phyloP scores from a whole-genome alignment of 2,888 invertebrate species.

The Dryadula phaetusa region DNA sequence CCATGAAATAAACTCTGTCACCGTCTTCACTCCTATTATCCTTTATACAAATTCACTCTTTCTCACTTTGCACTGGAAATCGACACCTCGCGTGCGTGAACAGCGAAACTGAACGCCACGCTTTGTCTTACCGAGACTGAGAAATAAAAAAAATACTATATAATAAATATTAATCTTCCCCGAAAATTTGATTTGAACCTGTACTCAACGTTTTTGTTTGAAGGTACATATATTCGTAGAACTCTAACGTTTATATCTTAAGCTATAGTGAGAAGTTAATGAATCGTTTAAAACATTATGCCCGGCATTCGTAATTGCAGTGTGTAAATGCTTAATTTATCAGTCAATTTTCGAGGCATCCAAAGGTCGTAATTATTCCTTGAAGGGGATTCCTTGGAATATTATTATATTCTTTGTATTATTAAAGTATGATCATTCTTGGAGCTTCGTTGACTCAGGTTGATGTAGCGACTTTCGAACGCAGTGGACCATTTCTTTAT shows the following conservation, averaged over 20 bases:
- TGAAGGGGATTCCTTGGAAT: slow-evolving; percentile 24
- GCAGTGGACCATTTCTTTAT: no score
- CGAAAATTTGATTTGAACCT: slow-evolving; percentile 30
- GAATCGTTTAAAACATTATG: slow-evolving; percentile 41
- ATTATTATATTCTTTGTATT: slow-evolving; percentile 11
- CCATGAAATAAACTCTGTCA: no score
- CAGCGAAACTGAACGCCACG: no score
- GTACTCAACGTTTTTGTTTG: no score
- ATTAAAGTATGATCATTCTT: neutral
- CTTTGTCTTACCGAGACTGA: no score
- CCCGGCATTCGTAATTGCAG: slow-evolving; percentile 41
- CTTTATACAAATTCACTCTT: no score
- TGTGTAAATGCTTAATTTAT: slow-evolving; percentile 43
- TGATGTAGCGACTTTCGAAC: no score
- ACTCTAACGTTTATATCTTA: slow-evolving; percentile 26
- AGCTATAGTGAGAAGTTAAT: slow-evolving; percentile 28
- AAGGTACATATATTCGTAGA: slow-evolving; percentile 29
- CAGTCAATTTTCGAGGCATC: slow-evolving; percentile 41
- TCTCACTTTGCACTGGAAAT: no score
- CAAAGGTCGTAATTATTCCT: slow-evolving; percentile 40
- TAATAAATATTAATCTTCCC: no score
- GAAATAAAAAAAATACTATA: no score
- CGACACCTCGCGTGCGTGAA: no score
- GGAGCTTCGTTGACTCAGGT: neutral
- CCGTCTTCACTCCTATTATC: no score